Conservation (phyloP, 1,140 invertebrate genomes). For the Cotesia vestalis region DNA sequence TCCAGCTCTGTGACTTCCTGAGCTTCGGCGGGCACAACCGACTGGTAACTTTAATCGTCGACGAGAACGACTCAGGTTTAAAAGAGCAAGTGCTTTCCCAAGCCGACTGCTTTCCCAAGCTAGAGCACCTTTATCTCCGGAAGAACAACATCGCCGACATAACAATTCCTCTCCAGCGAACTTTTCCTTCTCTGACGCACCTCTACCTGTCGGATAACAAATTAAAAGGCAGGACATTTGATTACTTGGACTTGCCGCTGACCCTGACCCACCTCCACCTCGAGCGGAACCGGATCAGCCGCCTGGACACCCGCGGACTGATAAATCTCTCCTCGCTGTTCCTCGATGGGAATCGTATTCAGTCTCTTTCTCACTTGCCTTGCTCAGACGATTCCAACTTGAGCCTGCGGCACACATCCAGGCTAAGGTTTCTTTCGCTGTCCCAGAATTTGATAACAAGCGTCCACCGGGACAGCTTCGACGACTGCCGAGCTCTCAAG, state of each 20-base stretch:
- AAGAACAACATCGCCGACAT: slow-evolving; percentile 43
- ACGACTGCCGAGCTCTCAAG: slow-evolving; percentile 38
- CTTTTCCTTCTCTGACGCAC: slow-evolving; percentile 48
- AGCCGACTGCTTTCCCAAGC: slow-evolving; percentile 42
- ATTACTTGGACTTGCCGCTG: slow-evolving; percentile 44
- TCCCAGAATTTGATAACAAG: slow-evolving; percentile 46
- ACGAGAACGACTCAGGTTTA: slow-evolving; percentile 48
- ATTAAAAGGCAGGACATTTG: slow-evolving; percentile 44
- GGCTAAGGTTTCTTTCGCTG: slow-evolving; percentile 48
- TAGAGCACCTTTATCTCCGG: slow-evolving; percentile 52
- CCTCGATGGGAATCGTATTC: slow-evolving; percentile 50
- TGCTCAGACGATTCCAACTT: slow-evolving; percentile 43
- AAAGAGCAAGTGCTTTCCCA: slow-evolving; percentile 28
- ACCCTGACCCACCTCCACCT: slow-evolving; percentile 50
- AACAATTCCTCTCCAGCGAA: slow-evolving; percentile 38
- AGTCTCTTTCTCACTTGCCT: slow-evolving; percentile 44
- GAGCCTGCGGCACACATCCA: slow-evolving; percentile 39
- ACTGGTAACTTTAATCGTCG: slow-evolving; percentile 48
- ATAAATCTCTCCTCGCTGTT: slow-evolving; percentile 41
- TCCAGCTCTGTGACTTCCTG: slow-evolving; percentile 47
- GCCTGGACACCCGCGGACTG: slow-evolving; percentile 38
- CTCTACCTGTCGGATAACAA: slow-evolving; percentile 54
- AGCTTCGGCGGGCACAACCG: slow-evolving; percentile 43
- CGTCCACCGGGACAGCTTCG: slow-evolving; percentile 48
- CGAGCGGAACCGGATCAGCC: slow-evolving; percentile 50